phyloP scores from a whole-genome alignment of 2,797 vertebrate genomes.

The Myotis planiceps region DNA sequence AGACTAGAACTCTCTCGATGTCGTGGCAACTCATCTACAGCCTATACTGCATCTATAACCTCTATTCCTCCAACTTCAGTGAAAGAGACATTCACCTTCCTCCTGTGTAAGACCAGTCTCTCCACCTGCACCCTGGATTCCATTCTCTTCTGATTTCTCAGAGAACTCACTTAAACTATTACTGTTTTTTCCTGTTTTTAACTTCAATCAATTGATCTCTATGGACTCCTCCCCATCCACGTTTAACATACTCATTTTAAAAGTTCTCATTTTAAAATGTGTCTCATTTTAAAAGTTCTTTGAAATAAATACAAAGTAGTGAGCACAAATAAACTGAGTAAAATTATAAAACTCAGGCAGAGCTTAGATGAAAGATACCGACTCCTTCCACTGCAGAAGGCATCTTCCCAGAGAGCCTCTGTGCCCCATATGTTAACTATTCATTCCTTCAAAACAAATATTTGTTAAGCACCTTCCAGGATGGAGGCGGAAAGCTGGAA shows the following conservation, averaged over 20 bases:
- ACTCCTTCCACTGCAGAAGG: not conserved
- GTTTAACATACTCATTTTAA: slow-evolving; percentile 37
- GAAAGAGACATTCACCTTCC: not conserved
- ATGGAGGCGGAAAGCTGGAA: not conserved
- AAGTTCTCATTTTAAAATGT: not conserved
- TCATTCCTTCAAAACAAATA: slow-evolving; percentile 1
- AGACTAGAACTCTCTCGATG: not conserved
- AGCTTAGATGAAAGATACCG: slow-evolving; percentile 47
- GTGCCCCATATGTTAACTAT: slow-evolving; percentile 15
- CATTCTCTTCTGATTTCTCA: slow-evolving; percentile 8
- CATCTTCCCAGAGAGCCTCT: slow-evolving; percentile 10
- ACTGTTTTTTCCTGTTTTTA: not conserved
- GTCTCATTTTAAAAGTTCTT: slow-evolving; percentile 41
- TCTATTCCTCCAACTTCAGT: not conserved
- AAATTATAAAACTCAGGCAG: slow-evolving; percentile 36
- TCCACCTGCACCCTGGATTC: not conserved
- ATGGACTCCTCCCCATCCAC: not conserved
- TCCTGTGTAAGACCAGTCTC: not conserved
- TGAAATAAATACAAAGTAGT: slow-evolving; percentile 59
- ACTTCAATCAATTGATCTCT: slow-evolving; percentile 10
- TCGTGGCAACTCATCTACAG: not conserved
- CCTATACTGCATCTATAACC: not conserved
- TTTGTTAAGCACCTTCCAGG: slow-evolving; percentile 47
- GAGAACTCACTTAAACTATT: not conserved
- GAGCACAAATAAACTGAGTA: slow-evolving; percentile 29